A percentile compares a stretch with the other conserved stretches of the same genome.
Evolutionary conservation across 2,113 vertebrate species (phyloP).

Genomic region (Mystacornis crossleyi): DNA sequence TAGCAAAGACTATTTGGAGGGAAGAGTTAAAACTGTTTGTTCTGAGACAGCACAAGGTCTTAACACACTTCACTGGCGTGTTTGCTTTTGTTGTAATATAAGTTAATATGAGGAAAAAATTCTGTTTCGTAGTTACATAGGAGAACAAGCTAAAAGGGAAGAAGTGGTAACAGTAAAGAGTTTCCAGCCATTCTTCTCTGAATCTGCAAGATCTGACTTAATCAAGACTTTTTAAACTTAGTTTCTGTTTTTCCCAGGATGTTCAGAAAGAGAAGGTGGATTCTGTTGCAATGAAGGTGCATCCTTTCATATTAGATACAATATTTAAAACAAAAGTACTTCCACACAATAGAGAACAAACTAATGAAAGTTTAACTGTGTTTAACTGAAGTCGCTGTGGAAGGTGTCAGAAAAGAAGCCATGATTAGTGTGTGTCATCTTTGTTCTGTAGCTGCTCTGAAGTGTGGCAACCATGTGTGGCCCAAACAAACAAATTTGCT

Average conservation of each 20-base stretch:
- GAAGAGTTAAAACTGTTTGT: background rate
- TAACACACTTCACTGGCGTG: background rate
- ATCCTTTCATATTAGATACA: background rate
- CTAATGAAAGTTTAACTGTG: background rate
- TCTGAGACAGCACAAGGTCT: background rate
- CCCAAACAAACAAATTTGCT: background rate
- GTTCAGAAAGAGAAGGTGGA: background rate
- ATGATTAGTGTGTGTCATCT: rapidly evolving
- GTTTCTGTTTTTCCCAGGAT: background rate
- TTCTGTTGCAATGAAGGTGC: background rate
- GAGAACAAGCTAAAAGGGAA: background rate
- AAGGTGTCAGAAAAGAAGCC: background rate
- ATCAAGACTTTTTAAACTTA: background rate
- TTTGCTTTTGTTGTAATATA: background rate
- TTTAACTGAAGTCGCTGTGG: background rate
- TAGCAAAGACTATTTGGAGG: background rate
- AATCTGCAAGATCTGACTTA: background rate
- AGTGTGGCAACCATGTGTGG: background rate
- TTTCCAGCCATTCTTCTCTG: background rate
- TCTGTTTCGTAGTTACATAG: background rate
- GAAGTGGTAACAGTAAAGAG: background rate
- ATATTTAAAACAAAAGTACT: background rate
- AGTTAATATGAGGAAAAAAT: background rate
- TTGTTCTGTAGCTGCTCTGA: background rate
- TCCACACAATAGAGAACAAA: background rate